Conservation (phyloP, 37 sponge, comb jelly and placozoan genomes). For the Trichoplax adhaerens region DNA sequence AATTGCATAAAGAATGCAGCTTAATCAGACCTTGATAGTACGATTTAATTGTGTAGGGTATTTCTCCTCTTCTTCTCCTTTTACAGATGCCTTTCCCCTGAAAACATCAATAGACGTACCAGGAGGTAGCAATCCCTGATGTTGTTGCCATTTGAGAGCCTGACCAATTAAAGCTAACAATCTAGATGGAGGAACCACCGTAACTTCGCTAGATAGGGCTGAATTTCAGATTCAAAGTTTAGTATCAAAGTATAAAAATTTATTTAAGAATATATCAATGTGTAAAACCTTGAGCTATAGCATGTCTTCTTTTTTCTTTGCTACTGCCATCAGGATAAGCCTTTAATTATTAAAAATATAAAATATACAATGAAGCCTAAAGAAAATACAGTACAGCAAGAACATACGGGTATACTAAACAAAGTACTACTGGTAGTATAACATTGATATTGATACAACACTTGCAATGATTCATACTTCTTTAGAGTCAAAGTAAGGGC, state of each 20-base stretch:
- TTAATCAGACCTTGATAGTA: constrained; percentile 41
- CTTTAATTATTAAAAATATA: neutral
- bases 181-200: constrained; percentile 91
- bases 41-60: constrained; percentile 72
- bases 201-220: constrained; percentile 86
- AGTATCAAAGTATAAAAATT: neutral
- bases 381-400: too few species aligned
- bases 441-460: constrained; percentile 2
- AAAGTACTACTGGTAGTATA: neutral
- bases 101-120: constrained; percentile 49
- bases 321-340: constrained; percentile 93
- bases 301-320: constrained; percentile 82
- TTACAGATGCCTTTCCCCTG: constrained; percentile 18
- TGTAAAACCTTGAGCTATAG: constrained; percentile 57
- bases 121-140: constrained; percentile 73
- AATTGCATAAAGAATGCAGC: neutral
- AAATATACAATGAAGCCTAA: too few species aligned
- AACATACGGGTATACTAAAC: neutral
- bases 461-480: constrained; percentile 9
- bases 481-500: constrained; percentile 90
- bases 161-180: constrained; percentile 86
- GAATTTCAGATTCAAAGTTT: neutral
- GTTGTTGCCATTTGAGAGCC: constrained; percentile 97
- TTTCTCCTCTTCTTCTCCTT: constrained; percentile 84
- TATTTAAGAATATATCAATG: constrained; percentile 6